phyloP scores from a whole-genome alignment of 2,113 vertebrate species.

The Oceanites oceanicus region DNA sequence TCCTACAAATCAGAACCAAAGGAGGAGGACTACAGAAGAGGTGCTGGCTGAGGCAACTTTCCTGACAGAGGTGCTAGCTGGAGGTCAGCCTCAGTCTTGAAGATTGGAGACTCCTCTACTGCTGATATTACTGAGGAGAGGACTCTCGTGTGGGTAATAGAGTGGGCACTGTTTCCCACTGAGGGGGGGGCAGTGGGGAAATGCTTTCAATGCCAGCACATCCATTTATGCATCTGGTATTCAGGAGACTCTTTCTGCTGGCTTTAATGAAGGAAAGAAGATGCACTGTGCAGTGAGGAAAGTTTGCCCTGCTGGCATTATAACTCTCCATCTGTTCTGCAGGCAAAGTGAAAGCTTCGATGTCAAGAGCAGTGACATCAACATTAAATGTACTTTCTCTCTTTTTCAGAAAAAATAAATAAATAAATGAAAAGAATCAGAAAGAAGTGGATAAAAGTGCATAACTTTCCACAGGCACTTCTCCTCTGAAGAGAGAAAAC shows the following conservation, averaged over 20 bases:
- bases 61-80: not conserved
- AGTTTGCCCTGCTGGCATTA: slow-evolving; percentile 10
- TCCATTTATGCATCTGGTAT: not conserved
- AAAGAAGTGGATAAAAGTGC: slow-evolving; percentile 48
- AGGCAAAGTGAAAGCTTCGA: not conserved
- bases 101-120: not conserved
- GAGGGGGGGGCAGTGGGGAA: not conserved
- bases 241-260: not conserved
- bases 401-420: not conserved
- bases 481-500: slow-evolving; percentile 51
- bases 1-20: not conserved
- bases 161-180: not conserved
- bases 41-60: not conserved
- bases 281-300: not conserved
- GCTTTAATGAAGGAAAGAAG: not conserved
- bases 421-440: not conserved
- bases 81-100: not conserved
- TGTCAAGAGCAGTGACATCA: slow-evolving; percentile 30
- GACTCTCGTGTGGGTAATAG: fast-evolving
- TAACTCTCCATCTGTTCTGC: slow-evolving; percentile 36
- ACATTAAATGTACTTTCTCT: slow-evolving; percentile 28
- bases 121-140: not conserved
- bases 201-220: not conserved
- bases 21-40: not conserved
- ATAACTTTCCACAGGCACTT: slow-evolving; percentile 61